phyloP scores from a whole-genome alignment of 2,113 vertebrate genomes.

The Pelobates fuscus region DNA sequence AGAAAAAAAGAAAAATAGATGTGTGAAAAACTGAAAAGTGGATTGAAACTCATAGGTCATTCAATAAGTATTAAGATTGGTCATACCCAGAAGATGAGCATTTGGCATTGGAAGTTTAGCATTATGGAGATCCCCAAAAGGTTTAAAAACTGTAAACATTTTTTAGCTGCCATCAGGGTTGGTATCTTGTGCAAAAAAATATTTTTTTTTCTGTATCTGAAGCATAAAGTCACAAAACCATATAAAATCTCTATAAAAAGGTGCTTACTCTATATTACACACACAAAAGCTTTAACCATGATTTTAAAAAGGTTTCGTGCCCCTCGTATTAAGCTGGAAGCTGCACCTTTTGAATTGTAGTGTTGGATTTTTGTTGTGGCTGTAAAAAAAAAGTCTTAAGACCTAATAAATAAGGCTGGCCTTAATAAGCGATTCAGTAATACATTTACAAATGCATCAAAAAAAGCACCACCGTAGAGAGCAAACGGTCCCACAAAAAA shows the following conservation, averaged over 20 bases:
- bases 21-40: conserved; percentile 65
- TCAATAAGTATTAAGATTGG: conserved; percentile 52
- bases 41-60: conserved; percentile 55
- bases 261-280: conserved; percentile 73
- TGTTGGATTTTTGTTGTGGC: conserved; percentile 69
- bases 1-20: conserved; percentile 30
- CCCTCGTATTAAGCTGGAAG: conserved; percentile 69
- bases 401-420: conserved; percentile 74
- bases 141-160: conserved; percentile 83
- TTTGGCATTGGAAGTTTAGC: conserved; percentile 77
- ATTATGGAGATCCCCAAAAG: conserved; percentile 74
- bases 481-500: conserved; percentile 74
- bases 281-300: conserved; percentile 54
- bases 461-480: conserved; percentile 86
- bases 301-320: conserved; percentile 61
- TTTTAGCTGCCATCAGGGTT: conserved; percentile 93
- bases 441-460: conserved; percentile 75
- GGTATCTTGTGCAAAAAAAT: conserved; percentile 97
- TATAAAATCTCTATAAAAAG: conserved; percentile 79
- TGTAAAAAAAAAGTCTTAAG: conserved; percentile 70
- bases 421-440: conserved; percentile 52
- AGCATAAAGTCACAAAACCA: conserved; percentile 74
- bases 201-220: conserved; percentile 75
- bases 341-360: conserved; percentile 66
- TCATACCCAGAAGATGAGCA: conserved; percentile 64